Evolutionary conservation across 1,140 invertebrate species (phyloP).

Genomic region (Drosophila simulans): DNA sequence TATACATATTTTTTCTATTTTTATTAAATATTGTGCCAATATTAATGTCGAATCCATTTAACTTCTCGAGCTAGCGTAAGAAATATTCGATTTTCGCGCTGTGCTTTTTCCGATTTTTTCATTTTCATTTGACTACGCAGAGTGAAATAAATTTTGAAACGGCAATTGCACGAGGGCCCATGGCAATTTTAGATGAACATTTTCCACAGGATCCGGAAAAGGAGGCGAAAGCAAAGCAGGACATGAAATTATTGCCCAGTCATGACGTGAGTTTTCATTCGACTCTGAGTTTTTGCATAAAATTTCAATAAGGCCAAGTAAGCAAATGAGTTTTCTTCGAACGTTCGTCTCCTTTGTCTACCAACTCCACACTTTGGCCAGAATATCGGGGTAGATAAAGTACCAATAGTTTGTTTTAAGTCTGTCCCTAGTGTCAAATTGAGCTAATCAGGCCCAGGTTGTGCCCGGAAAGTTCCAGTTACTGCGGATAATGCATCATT

Average conservation of each 20-base stretch:
- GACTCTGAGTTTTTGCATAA: conserved; percentile 67
- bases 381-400: conserved; percentile 18
- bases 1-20: too few species aligned
- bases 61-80: not conserved
- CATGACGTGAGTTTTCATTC: conserved; percentile 75
- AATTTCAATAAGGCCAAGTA: conserved; percentile 59
- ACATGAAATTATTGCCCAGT: conserved; percentile 80
- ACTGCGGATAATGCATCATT: conserved; percentile 73
- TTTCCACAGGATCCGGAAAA: conserved; percentile 41
- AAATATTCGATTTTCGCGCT: conserved; percentile 1
- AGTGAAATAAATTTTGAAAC: conserved; percentile 80
- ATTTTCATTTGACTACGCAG: conserved; percentile 76
- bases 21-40: too few species aligned
- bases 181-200: conserved; percentile 75
- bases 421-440: conserved; percentile 46
- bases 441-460: conserved; percentile 48
- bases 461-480: conserved; percentile 10
- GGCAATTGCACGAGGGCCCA: conserved; percentile 70
- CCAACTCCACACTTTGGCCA: too few species aligned
- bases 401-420: conserved; percentile 61
- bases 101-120: conserved; percentile 14
- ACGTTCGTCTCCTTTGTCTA: conserved; percentile 18
- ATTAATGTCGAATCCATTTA: not conserved
- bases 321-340: conserved; percentile 63
- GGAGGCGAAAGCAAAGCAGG: conserved; percentile 12